phyloP scores from a whole-genome alignment of 2,113 vertebrate genomes.

The Otus sunia region DNA sequence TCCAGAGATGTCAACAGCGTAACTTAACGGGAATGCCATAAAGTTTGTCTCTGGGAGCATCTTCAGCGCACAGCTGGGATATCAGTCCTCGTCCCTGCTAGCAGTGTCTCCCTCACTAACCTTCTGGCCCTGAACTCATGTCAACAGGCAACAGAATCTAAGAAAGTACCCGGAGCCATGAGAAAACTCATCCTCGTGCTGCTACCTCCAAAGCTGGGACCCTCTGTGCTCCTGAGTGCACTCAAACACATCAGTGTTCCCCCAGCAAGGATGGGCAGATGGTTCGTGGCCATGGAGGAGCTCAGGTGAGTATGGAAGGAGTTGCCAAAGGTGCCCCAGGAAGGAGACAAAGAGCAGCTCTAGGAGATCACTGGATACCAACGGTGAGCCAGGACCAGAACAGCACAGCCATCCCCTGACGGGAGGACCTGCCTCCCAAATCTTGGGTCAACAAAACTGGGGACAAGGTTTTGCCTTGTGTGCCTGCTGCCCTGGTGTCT shows the following conservation, averaged over 20 bases:
- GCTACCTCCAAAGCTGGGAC: background rate
- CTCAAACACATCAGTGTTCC: accelerated
- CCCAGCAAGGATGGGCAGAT: background rate
- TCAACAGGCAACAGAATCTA: background rate
- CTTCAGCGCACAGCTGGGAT: background rate
- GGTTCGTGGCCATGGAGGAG: background rate
- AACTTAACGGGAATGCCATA: background rate
- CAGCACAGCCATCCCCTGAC: background rate
- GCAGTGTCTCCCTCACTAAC: background rate
- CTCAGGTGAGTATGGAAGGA: background rate
- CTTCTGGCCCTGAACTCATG: background rate
- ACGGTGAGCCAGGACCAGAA: background rate
- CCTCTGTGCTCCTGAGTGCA: background rate
- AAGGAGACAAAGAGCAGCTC: background rate
- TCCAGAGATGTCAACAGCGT: background rate
- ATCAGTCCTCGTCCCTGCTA: background rate
- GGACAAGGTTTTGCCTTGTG: background rate
- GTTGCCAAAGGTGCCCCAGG: background rate
- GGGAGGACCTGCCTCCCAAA: background rate
- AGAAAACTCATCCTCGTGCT: background rate
- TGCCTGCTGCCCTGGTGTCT: background rate
- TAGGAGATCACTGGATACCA: background rate
- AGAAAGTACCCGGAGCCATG: background rate
- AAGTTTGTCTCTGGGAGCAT: background rate
- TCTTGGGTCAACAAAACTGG: background rate